Conservation (phyloP, 2,888 invertebrate species). For the Trachelus troglodyta region DNA sequence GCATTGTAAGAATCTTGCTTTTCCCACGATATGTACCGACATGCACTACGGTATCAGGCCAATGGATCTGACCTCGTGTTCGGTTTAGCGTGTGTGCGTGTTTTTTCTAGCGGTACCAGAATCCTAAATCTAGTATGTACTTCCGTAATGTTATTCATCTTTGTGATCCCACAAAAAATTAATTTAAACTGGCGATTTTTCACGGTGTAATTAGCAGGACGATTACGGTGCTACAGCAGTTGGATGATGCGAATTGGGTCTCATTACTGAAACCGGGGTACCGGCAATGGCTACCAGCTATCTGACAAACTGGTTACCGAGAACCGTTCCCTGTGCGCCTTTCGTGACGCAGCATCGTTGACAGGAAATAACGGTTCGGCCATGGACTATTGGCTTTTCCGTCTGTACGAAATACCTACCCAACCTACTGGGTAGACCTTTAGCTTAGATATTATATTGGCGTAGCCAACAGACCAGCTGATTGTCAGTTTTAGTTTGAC, state of each 20-base stretch:
- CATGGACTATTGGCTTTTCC: constrained; percentile 4
- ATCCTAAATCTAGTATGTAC: not conserved
- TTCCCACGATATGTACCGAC: not conserved
- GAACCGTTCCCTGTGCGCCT: not conserved
- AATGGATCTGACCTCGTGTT: not conserved
- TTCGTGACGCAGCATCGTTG: constrained; percentile 1
- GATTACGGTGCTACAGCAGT: not conserved
- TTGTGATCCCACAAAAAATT: not conserved
- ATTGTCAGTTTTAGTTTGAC: constrained; percentile 3
- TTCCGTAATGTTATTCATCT: not conserved
- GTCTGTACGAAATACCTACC: not conserved
- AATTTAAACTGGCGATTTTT: not conserved
- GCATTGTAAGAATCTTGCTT: not conserved
- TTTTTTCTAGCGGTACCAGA: not conserved
- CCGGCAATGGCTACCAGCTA: not conserved
- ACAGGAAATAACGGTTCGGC: constrained; percentile 11
- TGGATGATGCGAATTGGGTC: not conserved
- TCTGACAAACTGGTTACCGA: not conserved
- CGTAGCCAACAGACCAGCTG: not conserved
- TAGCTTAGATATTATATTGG: not conserved
- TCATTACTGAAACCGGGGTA: not conserved
- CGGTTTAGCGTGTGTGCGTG: not conserved
- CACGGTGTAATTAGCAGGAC: not conserved
- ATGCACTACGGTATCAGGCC: not conserved
- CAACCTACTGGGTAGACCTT: not conserved